phyloP scores from a whole-genome alignment of 2,888 invertebrate species.

The Elegia similella region DNA sequence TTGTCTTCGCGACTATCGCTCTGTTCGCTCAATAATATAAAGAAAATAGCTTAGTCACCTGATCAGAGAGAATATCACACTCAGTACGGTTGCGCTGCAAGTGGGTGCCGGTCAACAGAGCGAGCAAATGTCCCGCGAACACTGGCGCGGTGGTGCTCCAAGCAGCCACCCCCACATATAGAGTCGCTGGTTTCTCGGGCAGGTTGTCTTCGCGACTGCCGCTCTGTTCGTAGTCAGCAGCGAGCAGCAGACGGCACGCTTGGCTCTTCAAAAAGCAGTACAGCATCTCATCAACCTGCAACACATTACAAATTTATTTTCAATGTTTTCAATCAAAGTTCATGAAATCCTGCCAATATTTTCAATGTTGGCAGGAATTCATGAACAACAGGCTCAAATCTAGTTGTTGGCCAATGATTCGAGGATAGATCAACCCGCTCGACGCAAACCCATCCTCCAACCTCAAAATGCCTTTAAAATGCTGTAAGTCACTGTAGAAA shows the following conservation, averaged over 20 bases:
- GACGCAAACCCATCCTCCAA: too few relatives aligned
- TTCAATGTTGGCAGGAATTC: too few relatives aligned
- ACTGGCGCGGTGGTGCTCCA: constrained; percentile 73
- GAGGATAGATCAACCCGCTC: too few relatives aligned
- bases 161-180: constrained; percentile 72
- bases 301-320: not conserved
- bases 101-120: constrained; percentile 81
- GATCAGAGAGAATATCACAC: constrained; percentile 38
- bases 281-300: constrained; percentile 86
- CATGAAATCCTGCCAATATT: too few relatives aligned
- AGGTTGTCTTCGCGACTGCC: constrained; percentile 38
- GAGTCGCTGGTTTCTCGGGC: constrained; percentile 34
- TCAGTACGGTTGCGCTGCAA: constrained; percentile 39
- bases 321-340: too few relatives aligned
- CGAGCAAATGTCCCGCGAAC: constrained; percentile 83
- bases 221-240: constrained; percentile 67
- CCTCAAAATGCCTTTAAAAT: too few relatives aligned
- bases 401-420: too few relatives aligned
- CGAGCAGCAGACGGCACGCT: constrained; percentile 84
- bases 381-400: too few relatives aligned
- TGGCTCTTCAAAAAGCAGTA: constrained; percentile 88
- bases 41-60: constrained; percentile 43
- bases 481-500: too few relatives aligned
- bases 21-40: too few relatives aligned
- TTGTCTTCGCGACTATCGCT: constrained; percentile 41